Percentiles rank a stretch among this genome's conserved stretches.
These are phyloP conservation scores for Agelastica alni DNA, from an alignment of 2,888 invertebrate species.

Conservation along the genomic window DNA sequence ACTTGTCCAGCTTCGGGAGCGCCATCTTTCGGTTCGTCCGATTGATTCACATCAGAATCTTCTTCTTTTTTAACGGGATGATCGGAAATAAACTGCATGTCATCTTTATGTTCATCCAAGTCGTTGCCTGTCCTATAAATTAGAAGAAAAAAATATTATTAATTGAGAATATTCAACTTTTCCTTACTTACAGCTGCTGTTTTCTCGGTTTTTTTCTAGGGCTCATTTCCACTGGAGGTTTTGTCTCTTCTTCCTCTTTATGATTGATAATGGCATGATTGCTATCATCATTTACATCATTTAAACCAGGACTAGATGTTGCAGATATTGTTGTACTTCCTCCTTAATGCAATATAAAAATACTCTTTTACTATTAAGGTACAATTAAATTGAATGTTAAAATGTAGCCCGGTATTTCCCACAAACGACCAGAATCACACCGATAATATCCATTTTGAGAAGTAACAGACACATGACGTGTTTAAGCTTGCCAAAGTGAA, in stretches of 20 bases:
- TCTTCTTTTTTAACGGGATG: conserved; percentile 53
- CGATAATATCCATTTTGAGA: too few species aligned
- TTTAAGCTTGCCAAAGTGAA: too few species aligned
- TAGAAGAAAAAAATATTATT: too few species aligned
- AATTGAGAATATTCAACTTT: too few species aligned
- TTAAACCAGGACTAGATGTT: conserved; percentile 77
- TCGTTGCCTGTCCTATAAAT: conserved; percentile 64
- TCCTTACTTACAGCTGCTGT: conserved; percentile 79
- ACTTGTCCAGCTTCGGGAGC: conserved; percentile 47
- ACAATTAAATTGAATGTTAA: too few species aligned
- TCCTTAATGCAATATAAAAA: too few species aligned
- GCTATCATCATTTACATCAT: conserved; percentile 62
- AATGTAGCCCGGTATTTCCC: too few species aligned
- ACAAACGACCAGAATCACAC: too few species aligned
- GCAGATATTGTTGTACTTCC: conserved; percentile 89
- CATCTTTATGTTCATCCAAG: conserved; percentile 60
- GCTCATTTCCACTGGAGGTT: conserved; percentile 66
- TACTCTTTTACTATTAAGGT: too few species aligned
- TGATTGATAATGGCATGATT: conserved; percentile 47
- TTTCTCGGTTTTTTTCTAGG: conserved; percentile 92
- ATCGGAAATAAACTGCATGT: conserved; percentile 67
- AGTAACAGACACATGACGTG: too few species aligned
- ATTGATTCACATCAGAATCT: conserved; percentile 52
- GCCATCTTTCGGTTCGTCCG: conserved; percentile 53
- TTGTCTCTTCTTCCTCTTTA: conserved; percentile 51